Conservation (phyloP, 1,140 invertebrate genomes). For the Micrasema minimum region DNA sequence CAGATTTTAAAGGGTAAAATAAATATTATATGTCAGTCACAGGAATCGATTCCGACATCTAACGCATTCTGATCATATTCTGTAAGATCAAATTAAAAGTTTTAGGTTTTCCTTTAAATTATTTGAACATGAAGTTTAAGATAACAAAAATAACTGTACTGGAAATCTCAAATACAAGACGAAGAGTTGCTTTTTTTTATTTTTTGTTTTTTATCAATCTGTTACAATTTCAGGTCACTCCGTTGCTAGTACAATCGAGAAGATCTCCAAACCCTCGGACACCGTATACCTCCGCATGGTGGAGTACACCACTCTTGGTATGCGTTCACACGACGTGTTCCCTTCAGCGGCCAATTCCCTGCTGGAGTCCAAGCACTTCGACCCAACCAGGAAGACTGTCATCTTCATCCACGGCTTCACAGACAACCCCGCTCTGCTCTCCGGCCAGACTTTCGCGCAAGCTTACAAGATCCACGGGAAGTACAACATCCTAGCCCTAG, state of each 20-base stretch:
- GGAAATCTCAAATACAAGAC: too few relatives aligned
- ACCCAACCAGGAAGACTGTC: conserved; percentile 25
- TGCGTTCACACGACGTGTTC: conserved; percentile 27
- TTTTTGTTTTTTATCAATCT: too few relatives aligned
- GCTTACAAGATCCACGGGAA: conserved; percentile 56
- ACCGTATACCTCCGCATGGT: conserved; percentile 30
- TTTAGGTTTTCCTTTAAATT: too few relatives aligned
- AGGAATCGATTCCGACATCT: too few relatives aligned
- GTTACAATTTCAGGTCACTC: conserved; percentile 40
- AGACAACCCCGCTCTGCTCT: conserved; percentile 57
- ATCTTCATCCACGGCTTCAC: conserved; percentile 61
- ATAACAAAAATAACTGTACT: too few relatives aligned
- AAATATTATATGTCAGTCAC: too few relatives aligned
- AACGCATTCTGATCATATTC: too few relatives aligned
- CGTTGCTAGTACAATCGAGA: neutral
- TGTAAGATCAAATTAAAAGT: too few relatives aligned
- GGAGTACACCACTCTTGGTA: conserved; percentile 38
- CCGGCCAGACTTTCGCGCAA: conserved; percentile 56
- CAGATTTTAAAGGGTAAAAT: too few relatives aligned
- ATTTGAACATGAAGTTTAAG: too few relatives aligned
- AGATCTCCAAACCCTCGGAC: neutral
- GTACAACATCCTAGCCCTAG: conserved; percentile 46
- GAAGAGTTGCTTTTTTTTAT: too few relatives aligned
- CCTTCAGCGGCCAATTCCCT: conserved; percentile 34
- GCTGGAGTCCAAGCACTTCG: conserved; percentile 41